Percentiles rank a stretch among this genome's conserved stretches.
Conservation (phyloP, 2,797 vertebrate genomes). For the Lacerta agilis region DNA sequence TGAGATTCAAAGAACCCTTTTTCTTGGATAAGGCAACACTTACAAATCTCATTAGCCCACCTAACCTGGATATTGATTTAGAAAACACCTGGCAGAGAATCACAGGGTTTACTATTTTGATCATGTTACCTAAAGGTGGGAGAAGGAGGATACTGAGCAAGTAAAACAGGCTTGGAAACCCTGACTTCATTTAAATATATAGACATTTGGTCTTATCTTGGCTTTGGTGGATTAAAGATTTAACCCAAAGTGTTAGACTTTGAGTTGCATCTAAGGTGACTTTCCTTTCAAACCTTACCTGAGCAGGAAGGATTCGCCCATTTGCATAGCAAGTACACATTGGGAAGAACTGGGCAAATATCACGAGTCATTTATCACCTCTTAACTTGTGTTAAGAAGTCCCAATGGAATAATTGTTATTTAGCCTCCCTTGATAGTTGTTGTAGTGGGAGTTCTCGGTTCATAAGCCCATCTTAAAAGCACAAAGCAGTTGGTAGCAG, state of each 20-base stretch:
- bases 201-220: not conserved
- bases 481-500: not conserved
- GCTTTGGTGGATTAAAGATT: not conserved
- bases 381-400: conserved; percentile 27
- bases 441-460: conserved; percentile 18
- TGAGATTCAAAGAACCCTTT: not conserved
- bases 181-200: not conserved
- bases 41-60: not conserved
- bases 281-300: conserved; percentile 14
- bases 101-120: not conserved
- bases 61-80: not conserved
- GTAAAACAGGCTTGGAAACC: not conserved
- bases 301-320: conserved; percentile 33
- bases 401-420: conserved; percentile 50
- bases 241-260: not conserved
- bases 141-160: not conserved
- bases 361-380: conserved; percentile 44
- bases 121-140: not conserved
- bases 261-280: not conserved
- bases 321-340: conserved; percentile 44
- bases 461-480: not conserved
- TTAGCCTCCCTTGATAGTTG: conserved; percentile 26
- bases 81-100: not conserved
- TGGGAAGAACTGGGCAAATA: conserved; percentile 48
- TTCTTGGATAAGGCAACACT: not conserved